Percentiles rank a stretch among this genome's conserved stretches.
phyloP scores from a whole-genome alignment of 2,888 invertebrate species.

The Mythimna vitellina region DNA sequence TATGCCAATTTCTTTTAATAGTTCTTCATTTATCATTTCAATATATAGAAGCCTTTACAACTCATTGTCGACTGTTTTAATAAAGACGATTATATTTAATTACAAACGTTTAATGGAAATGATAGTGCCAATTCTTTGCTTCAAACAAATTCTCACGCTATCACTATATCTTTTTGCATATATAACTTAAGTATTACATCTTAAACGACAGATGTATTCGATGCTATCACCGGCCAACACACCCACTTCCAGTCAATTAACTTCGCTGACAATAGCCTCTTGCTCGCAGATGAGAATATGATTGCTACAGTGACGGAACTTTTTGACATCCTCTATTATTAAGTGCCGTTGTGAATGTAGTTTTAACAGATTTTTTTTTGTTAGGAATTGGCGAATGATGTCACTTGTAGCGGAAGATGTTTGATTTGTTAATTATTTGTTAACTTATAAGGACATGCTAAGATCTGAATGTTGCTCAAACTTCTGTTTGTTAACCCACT shows the following conservation, averaged over 20 bases:
- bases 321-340: conserved; percentile 40
- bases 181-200: conserved; percentile 8
- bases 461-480: neutral
- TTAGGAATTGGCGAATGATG: conserved; percentile 15
- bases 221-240: conserved; percentile 47
- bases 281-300: conserved; percentile 56
- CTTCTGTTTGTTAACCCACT: neutral
- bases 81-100: neutral
- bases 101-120: neutral
- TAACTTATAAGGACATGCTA: neutral
- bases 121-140: neutral
- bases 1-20: too few relatives aligned
- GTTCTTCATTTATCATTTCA: too few relatives aligned
- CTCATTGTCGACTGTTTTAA: neutral
- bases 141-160: conserved; percentile 31
- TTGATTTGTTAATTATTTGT: conserved; percentile 1
- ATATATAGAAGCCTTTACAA: neutral
- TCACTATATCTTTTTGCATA: conserved; percentile 11
- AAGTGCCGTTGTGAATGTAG: conserved; percentile 36
- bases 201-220: conserved; percentile 42
- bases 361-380: conserved; percentile 22
- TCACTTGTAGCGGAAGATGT: conserved; percentile 3
- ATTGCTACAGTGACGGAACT: conserved; percentile 47
- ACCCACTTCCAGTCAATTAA: conserved; percentile 59
- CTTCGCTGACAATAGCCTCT: conserved; percentile 51